phyloP scores from a whole-genome alignment of 2,113 vertebrate species.

The Apus apus region DNA sequence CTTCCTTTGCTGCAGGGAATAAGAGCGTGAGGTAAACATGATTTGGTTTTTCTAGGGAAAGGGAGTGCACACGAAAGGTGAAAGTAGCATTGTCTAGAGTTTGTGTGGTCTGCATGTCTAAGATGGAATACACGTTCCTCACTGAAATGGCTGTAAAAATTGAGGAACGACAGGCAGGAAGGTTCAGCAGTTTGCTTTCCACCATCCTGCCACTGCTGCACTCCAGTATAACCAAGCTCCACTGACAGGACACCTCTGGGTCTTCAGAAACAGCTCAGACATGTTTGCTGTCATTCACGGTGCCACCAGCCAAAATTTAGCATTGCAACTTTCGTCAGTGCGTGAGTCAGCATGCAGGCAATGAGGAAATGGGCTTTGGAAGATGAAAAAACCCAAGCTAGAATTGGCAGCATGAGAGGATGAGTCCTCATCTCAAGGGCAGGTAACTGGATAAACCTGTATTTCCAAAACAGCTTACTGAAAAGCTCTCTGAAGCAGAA shows the following conservation, averaged over 20 bases:
- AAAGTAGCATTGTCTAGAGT: neutral
- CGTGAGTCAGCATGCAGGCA: neutral
- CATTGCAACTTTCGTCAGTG: neutral
- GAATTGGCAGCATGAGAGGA: neutral
- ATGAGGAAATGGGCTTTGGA: neutral
- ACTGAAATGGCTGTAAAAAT: neutral
- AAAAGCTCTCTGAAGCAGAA: constrained; percentile 40
- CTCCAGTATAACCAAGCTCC: neutral
- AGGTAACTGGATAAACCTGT: constrained; percentile 64
- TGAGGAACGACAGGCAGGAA: neutral
- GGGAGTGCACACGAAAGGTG: neutral
- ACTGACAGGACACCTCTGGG: neutral
- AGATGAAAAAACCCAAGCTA: neutral
- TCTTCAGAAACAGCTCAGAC: neutral
- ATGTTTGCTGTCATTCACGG: neutral
- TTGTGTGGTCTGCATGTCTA: neutral
- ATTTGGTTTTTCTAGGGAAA: neutral
- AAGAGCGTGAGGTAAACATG: neutral
- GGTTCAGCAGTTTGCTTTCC: neutral
- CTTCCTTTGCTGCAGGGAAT: neutral
- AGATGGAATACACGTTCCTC: neutral
- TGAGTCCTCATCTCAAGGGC: neutral
- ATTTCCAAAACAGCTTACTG: constrained; percentile 49
- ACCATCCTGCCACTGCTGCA: neutral
- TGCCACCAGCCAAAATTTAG: neutral